Evolutionary conservation across 2,888 invertebrate species (phyloP).

Genomic region (Synanthedon formicaeformis): DNA sequence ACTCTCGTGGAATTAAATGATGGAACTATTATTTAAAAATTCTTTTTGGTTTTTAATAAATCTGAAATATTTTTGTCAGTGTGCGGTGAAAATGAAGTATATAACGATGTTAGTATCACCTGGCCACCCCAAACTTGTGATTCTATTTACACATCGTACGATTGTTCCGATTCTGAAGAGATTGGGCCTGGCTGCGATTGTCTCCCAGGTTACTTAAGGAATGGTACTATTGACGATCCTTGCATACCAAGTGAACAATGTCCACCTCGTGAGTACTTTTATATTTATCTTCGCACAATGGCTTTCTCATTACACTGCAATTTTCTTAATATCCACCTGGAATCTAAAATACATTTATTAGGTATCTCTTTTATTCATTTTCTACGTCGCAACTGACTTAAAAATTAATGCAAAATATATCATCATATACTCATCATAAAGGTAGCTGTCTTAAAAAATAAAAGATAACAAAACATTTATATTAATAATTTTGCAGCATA

Average conservation of each 20-base stretch:
- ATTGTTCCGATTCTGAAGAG: background rate
- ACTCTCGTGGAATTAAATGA: no score
- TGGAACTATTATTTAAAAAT: no score
- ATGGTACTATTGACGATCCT: slow-evolving; percentile 5
- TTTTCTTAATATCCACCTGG: background rate
- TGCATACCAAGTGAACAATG: slow-evolving; percentile 9
- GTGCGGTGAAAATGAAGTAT: slow-evolving; percentile 6
- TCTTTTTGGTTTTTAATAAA: background rate
- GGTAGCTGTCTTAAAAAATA: no score
- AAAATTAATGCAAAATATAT: no score
- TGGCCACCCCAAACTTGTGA: slow-evolving; percentile 9
- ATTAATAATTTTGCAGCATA: background rate
- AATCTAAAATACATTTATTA: background rate
- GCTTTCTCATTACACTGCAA: background rate
- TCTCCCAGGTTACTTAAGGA: slow-evolving; percentile 6
- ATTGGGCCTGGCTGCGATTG: slow-evolving; percentile 7
- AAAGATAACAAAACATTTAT: no score
- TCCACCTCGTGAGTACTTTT: slow-evolving; percentile 4
- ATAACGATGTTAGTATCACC: slow-evolving; percentile 1
- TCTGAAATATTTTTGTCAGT: background rate
- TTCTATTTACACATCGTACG: slow-evolving; percentile 3
- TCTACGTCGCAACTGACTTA: no score
- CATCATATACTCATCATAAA: no score
- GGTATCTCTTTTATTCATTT: background rate
- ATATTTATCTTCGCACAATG: background rate